Evolutionary conservation across 2,888 invertebrate genomes (phyloP), one percentile per base, ranked within the genome.

Genomic region (Eupeodes luniger): DNA sequence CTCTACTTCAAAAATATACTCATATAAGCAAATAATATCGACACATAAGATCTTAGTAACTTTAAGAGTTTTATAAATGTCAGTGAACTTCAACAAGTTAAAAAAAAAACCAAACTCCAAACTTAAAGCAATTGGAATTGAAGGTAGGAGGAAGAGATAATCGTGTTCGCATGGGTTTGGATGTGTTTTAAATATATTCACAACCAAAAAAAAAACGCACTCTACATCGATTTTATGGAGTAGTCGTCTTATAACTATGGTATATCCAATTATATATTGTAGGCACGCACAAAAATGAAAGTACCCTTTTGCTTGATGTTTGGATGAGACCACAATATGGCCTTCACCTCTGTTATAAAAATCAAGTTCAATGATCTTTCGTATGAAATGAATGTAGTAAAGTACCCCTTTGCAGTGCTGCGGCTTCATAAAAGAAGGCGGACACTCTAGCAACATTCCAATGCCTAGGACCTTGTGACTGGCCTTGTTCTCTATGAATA

Each of bases 281-380:
- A 9, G 16, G 57, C 57, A 57, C 57, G 57, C 27, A 57, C 57
- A 57, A 57, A 55, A 57, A 9, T 11, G 57, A 57, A 57, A 57
- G 57, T 19, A 57, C 16, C 10, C 19, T 27, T 27, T 10, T 16
- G 9, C 16, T 55, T 57, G 40, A 40, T 16, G 6, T 57, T 57
- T 57, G 57, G 57, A 57, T 19, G 57, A 27, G 27, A 57, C 57
- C 57, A 57, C 57, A 19, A 11, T 27, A 36, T 69, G 69, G 51
- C 53, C 69, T 53, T 69, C 51, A 49, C 53, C 40, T 27, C 49
- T 34, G 49, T 51, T 69, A 14, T 51, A 7, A 16, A 27, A 12
- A 34, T 7, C 10, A 12, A 40, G 27, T 66, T 66, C 49, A 19
- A 14, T 40, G n/a, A 44, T 64, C 47, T 64, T 64, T 51, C 14